phyloP scores from a whole-genome alignment of 2,797 vertebrate genomes.

The Poecilia velifera region DNA sequence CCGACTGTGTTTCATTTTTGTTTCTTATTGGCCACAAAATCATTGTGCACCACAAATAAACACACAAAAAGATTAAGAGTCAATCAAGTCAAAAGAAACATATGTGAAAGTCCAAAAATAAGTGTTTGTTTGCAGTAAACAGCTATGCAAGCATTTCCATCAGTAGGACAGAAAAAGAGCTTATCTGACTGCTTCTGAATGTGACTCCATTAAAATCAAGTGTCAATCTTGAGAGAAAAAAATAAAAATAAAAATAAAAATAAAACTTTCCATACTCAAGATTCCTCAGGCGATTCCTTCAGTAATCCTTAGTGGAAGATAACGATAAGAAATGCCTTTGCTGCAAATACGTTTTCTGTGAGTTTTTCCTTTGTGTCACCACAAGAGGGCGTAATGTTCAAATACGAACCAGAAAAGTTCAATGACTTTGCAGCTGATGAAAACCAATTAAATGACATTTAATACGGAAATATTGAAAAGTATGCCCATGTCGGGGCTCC shows the following conservation, averaged over 20 bases:
- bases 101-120: not conserved
- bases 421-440: not conserved
- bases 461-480: not conserved
- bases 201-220: not conserved
- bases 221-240: not conserved
- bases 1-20: not conserved
- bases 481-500: not conserved
- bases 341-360: not conserved
- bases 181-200: not conserved
- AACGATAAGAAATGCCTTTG: not conserved
- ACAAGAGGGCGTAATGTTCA: conserved; percentile 63
- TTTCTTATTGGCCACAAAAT: not conserved
- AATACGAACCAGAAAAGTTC: conserved; percentile 9
- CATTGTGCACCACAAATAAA: not conserved
- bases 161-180: not conserved
- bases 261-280: not conserved
- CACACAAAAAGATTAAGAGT: not conserved
- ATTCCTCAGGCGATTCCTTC: not conserved
- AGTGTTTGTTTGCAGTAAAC: not conserved
- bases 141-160: not conserved
- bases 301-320: not conserved
- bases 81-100: not conserved
- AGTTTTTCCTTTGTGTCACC: conserved; percentile 42
- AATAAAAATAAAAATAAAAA: too few relatives aligned
- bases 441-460: not conserved